Conservation (phyloP, 1,140 invertebrate species). For the Musca vetustissima region DNA sequence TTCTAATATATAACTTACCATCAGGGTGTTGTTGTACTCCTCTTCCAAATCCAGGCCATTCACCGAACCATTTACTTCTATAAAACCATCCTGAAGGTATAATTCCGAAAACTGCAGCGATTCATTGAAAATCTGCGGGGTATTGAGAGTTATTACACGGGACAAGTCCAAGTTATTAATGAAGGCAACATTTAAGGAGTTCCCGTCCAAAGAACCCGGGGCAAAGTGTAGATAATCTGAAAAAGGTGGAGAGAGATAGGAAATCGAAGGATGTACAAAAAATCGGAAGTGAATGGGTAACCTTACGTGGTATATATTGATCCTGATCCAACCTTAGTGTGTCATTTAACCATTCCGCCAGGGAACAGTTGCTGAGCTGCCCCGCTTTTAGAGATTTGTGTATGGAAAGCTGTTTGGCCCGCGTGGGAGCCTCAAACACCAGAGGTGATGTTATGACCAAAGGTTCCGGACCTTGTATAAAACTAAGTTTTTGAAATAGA, state of each 20-base stretch:
- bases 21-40: slow-evolving; percentile 45
- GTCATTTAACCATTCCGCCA: slow-evolving; percentile 42
- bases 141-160: slow-evolving; percentile 38
- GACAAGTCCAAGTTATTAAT: slow-evolving; percentile 42
- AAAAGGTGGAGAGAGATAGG: background rate
- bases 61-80: slow-evolving; percentile 26
- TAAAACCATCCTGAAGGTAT: slow-evolving; percentile 28
- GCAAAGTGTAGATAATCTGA: slow-evolving; percentile 34
- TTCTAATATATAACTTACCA: slow-evolving; percentile 36
- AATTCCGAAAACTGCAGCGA: slow-evolving; percentile 34
- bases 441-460: slow-evolving; percentile 32
- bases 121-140: slow-evolving; percentile 36
- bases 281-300: too few relatives aligned
- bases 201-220: slow-evolving; percentile 37
- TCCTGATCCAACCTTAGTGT: slow-evolving; percentile 31
- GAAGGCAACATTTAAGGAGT: slow-evolving; percentile 32
- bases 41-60: slow-evolving; percentile 37
- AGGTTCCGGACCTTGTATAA: slow-evolving; percentile 23
- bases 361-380: slow-evolving; percentile 37
- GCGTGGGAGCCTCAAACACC: slow-evolving; percentile 31
- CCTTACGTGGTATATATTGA: slow-evolving; percentile 24
- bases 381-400: slow-evolving; percentile 24
- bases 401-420: slow-evolving; percentile 23
- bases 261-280: too few relatives aligned
- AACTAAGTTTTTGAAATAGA: slow-evolving; percentile 30